Evolutionary conservation across 1,140 invertebrate genomes (phyloP), one percentile per base, ranked within the genome.

Genomic region (Pogonognathellus flavescens): DNA sequence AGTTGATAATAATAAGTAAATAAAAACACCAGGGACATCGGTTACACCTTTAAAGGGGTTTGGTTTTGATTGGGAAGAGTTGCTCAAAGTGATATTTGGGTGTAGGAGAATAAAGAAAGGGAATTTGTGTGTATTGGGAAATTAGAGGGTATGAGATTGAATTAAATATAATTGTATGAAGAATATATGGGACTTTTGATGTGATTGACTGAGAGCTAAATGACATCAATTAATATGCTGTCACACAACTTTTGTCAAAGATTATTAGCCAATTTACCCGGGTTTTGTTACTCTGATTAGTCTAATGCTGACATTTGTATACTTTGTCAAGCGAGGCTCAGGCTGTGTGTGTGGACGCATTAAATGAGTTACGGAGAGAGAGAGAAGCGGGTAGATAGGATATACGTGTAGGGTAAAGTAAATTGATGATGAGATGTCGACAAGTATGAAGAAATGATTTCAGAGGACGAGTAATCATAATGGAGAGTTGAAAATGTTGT

Each of bases 231-330:
- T 31, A 76, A 76, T 76, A 49, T 76, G 70, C 70, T 76, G 25
- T 76, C 25, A 76, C 25, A 76, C 70, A 76, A 76, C 70, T 76
- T 76, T 31, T 76, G 70, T 76, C 31, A 76, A 49, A 76, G 41
- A 76, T 76, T 41, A 76, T 76, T 76, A 76, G 14, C 22, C 41
- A 76, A 76, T 76, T 76, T 76, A 49, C 31, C 7, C 31, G 31
- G 70, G 70, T 50, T 76, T 76, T 76, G 70, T 76, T 76, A 76
- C 70, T 14, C 22, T 83, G 57, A 83, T 83, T 53, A 83, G 82
- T 83, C 57, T 83, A 83, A 83, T 83, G 50, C 55, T 53, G 59
- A 50, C 82, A 83, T 83, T 83, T 83, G 82, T 83, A 83, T 83
- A 57, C 55, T 83, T 83, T 66, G 25, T 59, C 11, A 82, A 57